Percentiles rank a stretch among this genome's conserved stretches.
These are phyloP conservation scores for Catocala sponsa DNA, from an alignment of 2,888 invertebrate genomes.

Conservation along the genomic window DNA sequence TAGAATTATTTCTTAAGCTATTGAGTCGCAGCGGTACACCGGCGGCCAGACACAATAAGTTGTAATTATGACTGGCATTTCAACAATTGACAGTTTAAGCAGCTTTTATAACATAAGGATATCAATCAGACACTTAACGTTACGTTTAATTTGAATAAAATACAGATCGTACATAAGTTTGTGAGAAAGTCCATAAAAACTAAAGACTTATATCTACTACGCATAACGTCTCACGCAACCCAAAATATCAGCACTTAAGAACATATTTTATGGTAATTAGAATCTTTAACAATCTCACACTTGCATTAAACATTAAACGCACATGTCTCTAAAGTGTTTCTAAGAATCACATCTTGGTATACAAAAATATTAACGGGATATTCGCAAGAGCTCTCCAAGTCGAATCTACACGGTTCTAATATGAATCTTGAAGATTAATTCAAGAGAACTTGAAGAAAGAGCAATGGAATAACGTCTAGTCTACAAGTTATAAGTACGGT, in stretches of 20 bases:
- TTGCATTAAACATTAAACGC: constrained; percentile 28
- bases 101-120: too few species aligned
- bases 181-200: too few species aligned
- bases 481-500: constrained; percentile 21
- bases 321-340: constrained; percentile 43
- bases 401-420: constrained; percentile 51
- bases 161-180: too few species aligned
- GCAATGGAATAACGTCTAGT: constrained; percentile 52
- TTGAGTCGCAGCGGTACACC: too few species aligned
- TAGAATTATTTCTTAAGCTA: too few species aligned
- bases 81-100: too few species aligned
- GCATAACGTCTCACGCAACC: not conserved
- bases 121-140: too few species aligned
- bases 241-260: constrained; percentile 12
- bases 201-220: too few species aligned
- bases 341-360: constrained; percentile 31
- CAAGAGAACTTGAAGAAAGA: constrained; percentile 46
- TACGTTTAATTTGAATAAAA: too few species aligned
- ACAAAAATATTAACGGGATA: constrained; percentile 70
- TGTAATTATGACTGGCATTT: too few species aligned
- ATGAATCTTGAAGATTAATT: constrained; percentile 66
- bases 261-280: constrained; percentile 28
- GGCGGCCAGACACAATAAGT: too few species aligned
- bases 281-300: constrained; percentile 28
- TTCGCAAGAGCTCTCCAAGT: constrained; percentile 65